Conservation (phyloP, 2,113 vertebrate species). For the Mesocricetus auratus region DNA sequence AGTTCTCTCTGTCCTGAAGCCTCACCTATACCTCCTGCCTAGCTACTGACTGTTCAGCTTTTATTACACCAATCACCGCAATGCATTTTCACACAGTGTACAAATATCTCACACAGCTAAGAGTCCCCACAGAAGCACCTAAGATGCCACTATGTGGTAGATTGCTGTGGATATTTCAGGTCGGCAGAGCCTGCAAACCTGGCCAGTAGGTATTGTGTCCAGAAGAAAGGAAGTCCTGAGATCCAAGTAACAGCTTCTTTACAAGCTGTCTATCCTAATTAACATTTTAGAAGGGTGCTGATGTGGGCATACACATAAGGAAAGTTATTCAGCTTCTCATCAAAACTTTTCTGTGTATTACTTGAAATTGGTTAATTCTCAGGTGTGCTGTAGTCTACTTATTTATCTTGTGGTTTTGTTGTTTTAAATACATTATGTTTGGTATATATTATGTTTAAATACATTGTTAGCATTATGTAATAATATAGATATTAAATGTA, state of each 20-base stretch:
- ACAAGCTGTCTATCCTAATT: background rate
- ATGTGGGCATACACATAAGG: background rate
- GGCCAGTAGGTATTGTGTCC: constrained; percentile 7
- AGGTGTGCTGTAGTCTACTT: background rate
- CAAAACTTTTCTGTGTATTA: constrained; percentile 4
- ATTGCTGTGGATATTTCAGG: background rate
- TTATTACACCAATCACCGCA: background rate
- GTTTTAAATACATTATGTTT: background rate
- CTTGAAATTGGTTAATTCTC: constrained; percentile 1
- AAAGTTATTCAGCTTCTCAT: background rate
- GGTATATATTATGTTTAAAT: background rate
- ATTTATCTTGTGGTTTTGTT: constrained; percentile 10
- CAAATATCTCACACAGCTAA: background rate
- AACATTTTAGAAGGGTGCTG: background rate
- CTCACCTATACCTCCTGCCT: background rate
- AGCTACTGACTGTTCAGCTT: background rate
- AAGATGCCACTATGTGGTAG: constrained; percentile 2
- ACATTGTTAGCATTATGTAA: background rate
- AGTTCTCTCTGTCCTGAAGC: background rate
- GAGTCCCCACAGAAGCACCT: constrained; percentile 41
- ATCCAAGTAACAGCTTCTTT: constrained; percentile 28
- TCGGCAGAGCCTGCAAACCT: background rate
- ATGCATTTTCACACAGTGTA: background rate
- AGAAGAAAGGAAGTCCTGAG: background rate
- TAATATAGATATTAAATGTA: background rate